Evolutionary conservation across 2,113 vertebrate genomes (phyloP).

Genomic region (Gallinago jamesoni): DNA sequence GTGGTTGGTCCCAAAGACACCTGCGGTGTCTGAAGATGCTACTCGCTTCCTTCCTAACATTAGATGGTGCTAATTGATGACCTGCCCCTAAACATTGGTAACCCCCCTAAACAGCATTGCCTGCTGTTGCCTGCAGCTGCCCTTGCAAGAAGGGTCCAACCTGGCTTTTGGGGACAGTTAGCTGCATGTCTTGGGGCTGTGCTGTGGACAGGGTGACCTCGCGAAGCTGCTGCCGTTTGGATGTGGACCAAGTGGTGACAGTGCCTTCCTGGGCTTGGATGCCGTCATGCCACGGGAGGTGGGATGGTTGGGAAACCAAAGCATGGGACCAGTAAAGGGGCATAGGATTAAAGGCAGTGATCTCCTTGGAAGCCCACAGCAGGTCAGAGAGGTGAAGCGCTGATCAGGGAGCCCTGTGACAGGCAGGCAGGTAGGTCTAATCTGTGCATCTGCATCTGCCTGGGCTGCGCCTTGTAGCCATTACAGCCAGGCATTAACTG

Average conservation of each 20-base stretch:
- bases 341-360: background rate
- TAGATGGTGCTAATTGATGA: background rate
- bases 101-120: background rate
- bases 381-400: background rate
- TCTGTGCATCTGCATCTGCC: fast-evolving
- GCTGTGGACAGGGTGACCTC: fast-evolving
- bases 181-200: fast-evolving
- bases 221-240: background rate
- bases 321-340: fast-evolving
- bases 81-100: fast-evolving
- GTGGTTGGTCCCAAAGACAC: background rate
- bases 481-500: background rate
- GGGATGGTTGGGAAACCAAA: background rate
- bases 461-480: background rate
- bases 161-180: fast-evolving
- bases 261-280: fast-evolving
- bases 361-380: fast-evolving
- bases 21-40: background rate
- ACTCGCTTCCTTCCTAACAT: background rate
- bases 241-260: fast-evolving
- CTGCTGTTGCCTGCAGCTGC: background rate
- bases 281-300: background rate
- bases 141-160: background rate
- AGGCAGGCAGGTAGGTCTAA: background rate
- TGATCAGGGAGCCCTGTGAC: background rate